Evolutionary conservation across 2,797 vertebrate species (phyloP), one percentile per base, ranked within the genome.

Genomic region (Hoplostethus mediterraneus): DNA sequence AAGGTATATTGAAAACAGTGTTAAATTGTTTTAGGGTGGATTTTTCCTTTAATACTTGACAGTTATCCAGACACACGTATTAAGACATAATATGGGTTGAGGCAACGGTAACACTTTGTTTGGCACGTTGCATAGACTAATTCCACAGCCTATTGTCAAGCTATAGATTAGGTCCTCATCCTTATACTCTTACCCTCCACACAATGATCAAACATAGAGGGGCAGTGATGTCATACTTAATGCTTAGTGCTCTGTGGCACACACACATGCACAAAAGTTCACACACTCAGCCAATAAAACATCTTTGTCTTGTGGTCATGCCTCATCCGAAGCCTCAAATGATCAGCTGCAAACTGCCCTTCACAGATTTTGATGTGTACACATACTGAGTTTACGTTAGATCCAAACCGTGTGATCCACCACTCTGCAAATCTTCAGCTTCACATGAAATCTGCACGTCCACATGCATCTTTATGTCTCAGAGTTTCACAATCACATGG

Each of bases 401-500:
- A 40, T 63, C 54, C 52, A 65, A 74, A 54, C 54, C 44, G 52
- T 51, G 61, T 47, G 48, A 64, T 72, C 70, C n/a, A 5, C 40
- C 21, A 21, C 66, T 71, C 79, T 17, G 8, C 30, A 14, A 14
- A n/a, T 40, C 51, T 4, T n/a, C 36, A 44, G 5, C 17, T 54
- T 40, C 61, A 25, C 21, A 33, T 52, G 10, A 45, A 60, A 81
- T 81, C 59, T 69, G 55, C 51, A 4, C 7, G 30, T 44, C 25
- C 64, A 45, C 14, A 67, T 25, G 4, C 2, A 9, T 10, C 38
- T 54, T 45, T 13, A 36, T 57, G 53, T 51, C 67, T 28, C 14
- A 1, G 33, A 25, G 54, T 75, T 71, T 80, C 79, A 77, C 36
- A 14, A 79, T 75, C 89, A 80, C 73, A 78, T 81, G 81, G 55